Percentiles rank a stretch among this genome's conserved stretches.
phyloP scores from a whole-genome alignment of 2,888 invertebrate genomes.

The Drosophila kuntzei region DNA sequence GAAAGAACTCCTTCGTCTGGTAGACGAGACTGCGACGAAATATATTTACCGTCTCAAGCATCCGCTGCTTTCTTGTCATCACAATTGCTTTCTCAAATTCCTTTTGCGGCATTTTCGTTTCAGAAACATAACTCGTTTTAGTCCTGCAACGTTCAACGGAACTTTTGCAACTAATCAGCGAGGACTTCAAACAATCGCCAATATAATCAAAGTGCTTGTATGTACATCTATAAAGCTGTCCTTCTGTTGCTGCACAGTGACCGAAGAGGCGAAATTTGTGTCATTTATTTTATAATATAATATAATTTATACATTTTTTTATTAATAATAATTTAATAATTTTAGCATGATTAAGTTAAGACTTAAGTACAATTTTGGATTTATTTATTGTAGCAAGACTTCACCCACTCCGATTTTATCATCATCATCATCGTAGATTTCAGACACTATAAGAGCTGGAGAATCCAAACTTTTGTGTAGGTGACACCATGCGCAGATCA shows the following conservation, averaged over 20 bases:
- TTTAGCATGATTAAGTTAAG: no score
- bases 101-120: slow-evolving; percentile 74
- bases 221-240: not conserved
- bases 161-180: slow-evolving; percentile 22
- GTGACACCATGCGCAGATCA: no score
- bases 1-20: slow-evolving; percentile 91
- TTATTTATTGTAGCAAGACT: no score
- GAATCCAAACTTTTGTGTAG: no score
- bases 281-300: not conserved
- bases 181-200: not conserved
- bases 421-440: no score
- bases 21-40: slow-evolving; percentile 89
- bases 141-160: slow-evolving; percentile 27
- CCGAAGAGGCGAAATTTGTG: not conserved
- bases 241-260: slow-evolving; percentile 1
- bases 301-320: no score
- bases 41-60: slow-evolving; percentile 72
- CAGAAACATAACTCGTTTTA: slow-evolving; percentile 52
- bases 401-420: no score
- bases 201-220: slow-evolving; percentile 4
- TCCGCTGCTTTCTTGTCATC: slow-evolving; percentile 44
- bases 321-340: no score
- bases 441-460: no score
- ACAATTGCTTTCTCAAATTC: slow-evolving; percentile 21
- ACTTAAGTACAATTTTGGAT: no score